Evolutionary conservation across 2,113 vertebrate genomes (phyloP).

Genomic region (Naja naja): DNA sequence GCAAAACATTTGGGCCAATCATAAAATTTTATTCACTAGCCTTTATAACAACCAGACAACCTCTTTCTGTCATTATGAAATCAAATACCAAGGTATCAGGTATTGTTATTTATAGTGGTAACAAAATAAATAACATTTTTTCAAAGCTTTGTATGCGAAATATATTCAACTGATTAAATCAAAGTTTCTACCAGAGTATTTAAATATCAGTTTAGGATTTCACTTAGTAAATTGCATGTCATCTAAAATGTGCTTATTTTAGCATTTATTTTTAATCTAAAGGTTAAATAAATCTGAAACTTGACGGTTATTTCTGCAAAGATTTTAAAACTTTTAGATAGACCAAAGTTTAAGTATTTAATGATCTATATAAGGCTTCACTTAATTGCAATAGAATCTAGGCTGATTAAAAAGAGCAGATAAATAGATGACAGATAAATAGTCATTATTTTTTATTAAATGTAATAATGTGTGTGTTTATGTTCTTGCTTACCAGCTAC

Average conservation of each 20-base stretch:
- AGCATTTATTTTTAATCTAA: neutral
- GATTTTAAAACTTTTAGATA: conserved; percentile 84
- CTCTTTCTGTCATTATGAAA: neutral
- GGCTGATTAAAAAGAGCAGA: conserved; percentile 39
- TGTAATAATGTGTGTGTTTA: neutral
- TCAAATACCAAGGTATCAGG: neutral
- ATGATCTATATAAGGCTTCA: conserved; percentile 45
- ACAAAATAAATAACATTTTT: neutral
- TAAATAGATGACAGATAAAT: neutral
- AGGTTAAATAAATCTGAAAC: neutral
- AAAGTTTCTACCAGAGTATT: neutral
- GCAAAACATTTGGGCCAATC: neutral
- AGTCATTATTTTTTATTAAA: neutral
- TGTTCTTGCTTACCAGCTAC: neutral
- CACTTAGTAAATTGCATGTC: neutral
- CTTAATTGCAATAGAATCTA: conserved; percentile 40
- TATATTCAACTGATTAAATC: neutral
- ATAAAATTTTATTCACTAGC: neutral
- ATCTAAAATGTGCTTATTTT: neutral
- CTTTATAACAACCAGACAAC: neutral
- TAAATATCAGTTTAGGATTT: neutral
- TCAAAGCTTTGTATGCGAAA: neutral
- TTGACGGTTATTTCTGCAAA: conserved; percentile 30
- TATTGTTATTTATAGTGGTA: neutral
- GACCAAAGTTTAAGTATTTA: conserved; percentile 82